These are phyloP conservation scores for Drosophila mimica DNA, from an alignment of 2,888 invertebrate species.

Conservation along the genomic window DNA sequence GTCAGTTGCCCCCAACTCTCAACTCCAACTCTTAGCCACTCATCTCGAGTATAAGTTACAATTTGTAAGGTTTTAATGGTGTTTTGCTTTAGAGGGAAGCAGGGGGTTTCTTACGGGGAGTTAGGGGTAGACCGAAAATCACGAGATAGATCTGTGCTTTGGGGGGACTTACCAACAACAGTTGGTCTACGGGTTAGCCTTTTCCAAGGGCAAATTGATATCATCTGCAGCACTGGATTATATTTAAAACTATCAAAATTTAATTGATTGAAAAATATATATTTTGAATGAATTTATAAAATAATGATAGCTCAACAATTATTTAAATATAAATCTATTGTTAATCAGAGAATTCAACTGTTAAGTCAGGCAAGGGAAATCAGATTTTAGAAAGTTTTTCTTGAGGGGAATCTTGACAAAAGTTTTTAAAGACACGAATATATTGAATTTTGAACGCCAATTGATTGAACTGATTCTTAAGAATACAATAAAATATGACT, in stretches of 20 bases:
- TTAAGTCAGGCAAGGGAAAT: background rate
- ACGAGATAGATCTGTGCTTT: constrained; percentile 11
- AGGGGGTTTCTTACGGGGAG: constrained; percentile 5
- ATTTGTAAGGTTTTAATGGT: constrained; percentile 76
- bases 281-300: background rate
- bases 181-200: constrained; percentile 16
- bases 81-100: constrained; percentile 21
- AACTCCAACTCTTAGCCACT: constrained; percentile 46
- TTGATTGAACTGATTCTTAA: background rate
- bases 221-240: background rate
- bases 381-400: too few species aligned
- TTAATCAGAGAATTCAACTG: background rate
- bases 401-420: too few species aligned
- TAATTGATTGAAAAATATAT: background rate
- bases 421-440: background rate
- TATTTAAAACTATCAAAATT: background rate
- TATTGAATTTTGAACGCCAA: too few species aligned
- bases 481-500: background rate
- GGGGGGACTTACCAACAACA: constrained; percentile 23
- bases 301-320: background rate
- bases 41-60: constrained; percentile 72
- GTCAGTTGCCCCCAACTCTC: background rate
- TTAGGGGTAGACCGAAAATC: constrained; percentile 23
- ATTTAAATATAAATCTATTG: background rate
- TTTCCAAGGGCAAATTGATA: constrained; percentile 16